Conservation (phyloP, 1,140 invertebrate species). For the Melanaphis sacchari region DNA sequence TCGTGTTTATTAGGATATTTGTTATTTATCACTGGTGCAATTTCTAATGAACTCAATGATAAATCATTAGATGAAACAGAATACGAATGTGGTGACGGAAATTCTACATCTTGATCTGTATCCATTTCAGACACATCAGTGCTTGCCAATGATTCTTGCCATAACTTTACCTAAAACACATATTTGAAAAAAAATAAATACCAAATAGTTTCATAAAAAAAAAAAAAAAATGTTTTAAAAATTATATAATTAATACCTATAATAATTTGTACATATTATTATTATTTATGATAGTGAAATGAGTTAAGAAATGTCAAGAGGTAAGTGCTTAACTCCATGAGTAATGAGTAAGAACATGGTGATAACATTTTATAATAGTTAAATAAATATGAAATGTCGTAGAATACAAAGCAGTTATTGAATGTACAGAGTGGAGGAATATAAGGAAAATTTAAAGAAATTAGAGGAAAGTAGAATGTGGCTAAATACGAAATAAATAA, state of each 20-base stretch:
- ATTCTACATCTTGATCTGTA: constrained; percentile 39
- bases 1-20: constrained; percentile 42
- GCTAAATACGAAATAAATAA: not conserved
- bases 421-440: not conserved
- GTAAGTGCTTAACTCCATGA: too few relatives aligned
- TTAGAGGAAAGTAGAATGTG: not conserved
- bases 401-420: not conserved
- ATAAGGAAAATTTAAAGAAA: not conserved
- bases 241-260: not conserved
- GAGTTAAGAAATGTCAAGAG: too few relatives aligned
- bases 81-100: constrained; percentile 39
- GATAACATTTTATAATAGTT: not conserved
- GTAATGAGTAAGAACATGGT: not conserved
- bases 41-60: constrained; percentile 50
- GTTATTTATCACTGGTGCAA: not conserved
- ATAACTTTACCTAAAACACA: constrained; percentile 43
- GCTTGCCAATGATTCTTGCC: constrained; percentile 52
- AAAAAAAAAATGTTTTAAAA: not conserved
- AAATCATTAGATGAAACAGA: constrained; percentile 54
- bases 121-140: constrained; percentile 48
- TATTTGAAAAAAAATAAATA: not conserved
- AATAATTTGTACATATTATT: too few relatives aligned
- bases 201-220: not conserved
- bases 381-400: not conserved
- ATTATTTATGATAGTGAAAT: too few relatives aligned